Conservation (phyloP, 2,888 invertebrate genomes). For the Leucoptera coffeella region DNA sequence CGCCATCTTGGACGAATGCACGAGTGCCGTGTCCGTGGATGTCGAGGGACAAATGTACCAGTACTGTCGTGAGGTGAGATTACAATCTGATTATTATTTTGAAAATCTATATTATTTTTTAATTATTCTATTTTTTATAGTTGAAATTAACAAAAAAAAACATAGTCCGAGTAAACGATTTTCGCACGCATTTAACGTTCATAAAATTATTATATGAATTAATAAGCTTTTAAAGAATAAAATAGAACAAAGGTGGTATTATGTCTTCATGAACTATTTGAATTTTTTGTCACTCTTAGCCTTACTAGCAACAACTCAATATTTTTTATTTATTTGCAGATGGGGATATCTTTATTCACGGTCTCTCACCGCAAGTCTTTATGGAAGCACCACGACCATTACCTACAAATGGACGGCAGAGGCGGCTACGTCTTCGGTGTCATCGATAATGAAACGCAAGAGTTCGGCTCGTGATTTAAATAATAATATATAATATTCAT, state of each 20-base stretch:
- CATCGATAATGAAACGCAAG: slow-evolving; percentile 80
- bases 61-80: slow-evolving; percentile 76
- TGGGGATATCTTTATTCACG: slow-evolving; percentile 89
- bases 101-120: too few species aligned
- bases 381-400: slow-evolving; percentile 97
- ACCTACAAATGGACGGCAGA: slow-evolving; percentile 92
- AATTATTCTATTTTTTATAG: too few species aligned
- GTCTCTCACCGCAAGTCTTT: slow-evolving; percentile 95
- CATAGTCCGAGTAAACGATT: too few species aligned
- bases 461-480: slow-evolving; percentile 82
- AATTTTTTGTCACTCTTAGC: too few species aligned
- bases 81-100: too few species aligned
- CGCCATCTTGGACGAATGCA: slow-evolving; percentile 98
- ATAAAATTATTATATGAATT: too few species aligned
- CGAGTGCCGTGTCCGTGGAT: slow-evolving; percentile 96
- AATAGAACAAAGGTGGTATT: too few species aligned
- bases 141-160: too few species aligned
- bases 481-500: neutral
- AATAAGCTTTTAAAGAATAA: too few species aligned
- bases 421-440: slow-evolving; percentile 82
- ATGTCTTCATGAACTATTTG: too few species aligned
- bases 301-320: too few species aligned
- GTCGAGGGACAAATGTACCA: slow-evolving; percentile 97
- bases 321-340: slow-evolving; percentile 23
- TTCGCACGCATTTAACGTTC: too few species aligned